Evolutionary conservation across 2,113 vertebrate species (phyloP).

Genomic region (Nesogale talazaci): DNA sequence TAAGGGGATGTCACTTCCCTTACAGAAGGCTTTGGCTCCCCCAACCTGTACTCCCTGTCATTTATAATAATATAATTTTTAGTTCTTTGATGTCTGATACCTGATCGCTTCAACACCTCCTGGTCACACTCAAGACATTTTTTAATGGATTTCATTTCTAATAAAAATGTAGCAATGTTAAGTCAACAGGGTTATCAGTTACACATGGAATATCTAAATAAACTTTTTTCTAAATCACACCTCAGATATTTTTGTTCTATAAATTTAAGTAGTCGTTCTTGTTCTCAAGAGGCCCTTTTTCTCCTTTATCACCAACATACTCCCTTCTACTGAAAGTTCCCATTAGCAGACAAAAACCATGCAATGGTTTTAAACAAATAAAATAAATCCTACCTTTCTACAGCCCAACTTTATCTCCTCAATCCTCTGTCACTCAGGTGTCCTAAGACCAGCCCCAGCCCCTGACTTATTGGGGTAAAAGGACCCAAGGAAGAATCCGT

Average conservation of each 20-base stretch:
- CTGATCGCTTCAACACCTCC: no score
- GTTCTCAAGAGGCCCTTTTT: not conserved
- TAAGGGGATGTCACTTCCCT: no score
- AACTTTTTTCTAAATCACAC: not conserved
- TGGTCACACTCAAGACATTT: not conserved
- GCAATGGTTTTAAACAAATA: slow-evolving; percentile 31
- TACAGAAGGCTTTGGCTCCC: no score
- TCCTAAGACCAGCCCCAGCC: not conserved
- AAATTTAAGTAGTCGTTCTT: not conserved
- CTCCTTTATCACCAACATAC: not conserved
- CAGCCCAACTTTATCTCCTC: not conserved
- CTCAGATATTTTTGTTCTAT: not conserved
- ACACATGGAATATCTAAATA: not conserved
- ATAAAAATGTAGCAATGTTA: slow-evolving; percentile 56
- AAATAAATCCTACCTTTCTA: not conserved
- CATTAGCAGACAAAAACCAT: not conserved
- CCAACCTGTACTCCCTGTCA: no score
- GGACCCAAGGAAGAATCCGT: not conserved
- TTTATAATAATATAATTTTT: no score
- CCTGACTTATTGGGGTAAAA: not conserved
- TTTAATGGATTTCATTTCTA: slow-evolving; percentile 45
- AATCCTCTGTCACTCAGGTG: not conserved
- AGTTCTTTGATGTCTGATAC: no score
- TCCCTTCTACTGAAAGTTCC: not conserved
- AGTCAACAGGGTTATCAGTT: slow-evolving; percentile 21